These are phyloP conservation scores for Ips typographus DNA, from an alignment of 1,140 invertebrate species.

Conservation along the genomic window DNA sequence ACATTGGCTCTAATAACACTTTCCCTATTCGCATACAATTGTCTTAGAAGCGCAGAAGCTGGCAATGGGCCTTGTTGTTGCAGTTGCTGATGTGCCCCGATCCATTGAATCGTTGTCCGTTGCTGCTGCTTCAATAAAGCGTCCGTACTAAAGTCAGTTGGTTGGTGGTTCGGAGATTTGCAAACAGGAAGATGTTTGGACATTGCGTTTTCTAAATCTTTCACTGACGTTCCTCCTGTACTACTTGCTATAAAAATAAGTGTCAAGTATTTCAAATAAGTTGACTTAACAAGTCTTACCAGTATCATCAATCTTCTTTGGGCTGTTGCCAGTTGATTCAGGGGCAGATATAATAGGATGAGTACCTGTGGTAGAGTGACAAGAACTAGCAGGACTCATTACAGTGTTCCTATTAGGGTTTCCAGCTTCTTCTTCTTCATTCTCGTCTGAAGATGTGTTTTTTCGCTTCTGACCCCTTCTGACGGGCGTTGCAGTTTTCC, in stretches of 20 bases:
- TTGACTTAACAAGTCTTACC: conserved; percentile 24
- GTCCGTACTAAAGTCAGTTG: conserved; percentile 85
- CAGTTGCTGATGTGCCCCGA: conserved; percentile 74
- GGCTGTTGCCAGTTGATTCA: conserved; percentile 52
- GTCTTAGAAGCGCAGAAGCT: conserved; percentile 83
- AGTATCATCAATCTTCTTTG: conserved; percentile 51
- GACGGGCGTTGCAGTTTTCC: conserved; percentile 42
- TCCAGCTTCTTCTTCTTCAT: conserved; percentile 57
- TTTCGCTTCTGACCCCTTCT: conserved; percentile 58
- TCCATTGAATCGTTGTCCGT: conserved; percentile 91
- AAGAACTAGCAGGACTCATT: conserved; percentile 64
- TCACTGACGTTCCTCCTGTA: conserved; percentile 67
- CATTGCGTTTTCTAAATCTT: conserved; percentile 94
- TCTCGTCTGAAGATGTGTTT: conserved; percentile 60
- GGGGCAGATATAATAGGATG: conserved; percentile 51
- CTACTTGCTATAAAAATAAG: conserved; percentile 9
- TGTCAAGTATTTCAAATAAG: not conserved
- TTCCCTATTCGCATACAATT: conserved; percentile 90
- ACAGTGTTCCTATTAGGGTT: conserved; percentile 53
- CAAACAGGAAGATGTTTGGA: conserved; percentile 87
- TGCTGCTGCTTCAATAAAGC: conserved; percentile 79
- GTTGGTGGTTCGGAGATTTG: conserved; percentile 63
- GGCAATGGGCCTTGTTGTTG: conserved; percentile 61
- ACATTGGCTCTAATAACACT: conserved; percentile 91
- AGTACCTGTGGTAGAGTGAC: conserved; percentile 52